phyloP scores from a whole-genome alignment of 2,113 vertebrate species.

The Apistogramma diplotaenia region DNA sequence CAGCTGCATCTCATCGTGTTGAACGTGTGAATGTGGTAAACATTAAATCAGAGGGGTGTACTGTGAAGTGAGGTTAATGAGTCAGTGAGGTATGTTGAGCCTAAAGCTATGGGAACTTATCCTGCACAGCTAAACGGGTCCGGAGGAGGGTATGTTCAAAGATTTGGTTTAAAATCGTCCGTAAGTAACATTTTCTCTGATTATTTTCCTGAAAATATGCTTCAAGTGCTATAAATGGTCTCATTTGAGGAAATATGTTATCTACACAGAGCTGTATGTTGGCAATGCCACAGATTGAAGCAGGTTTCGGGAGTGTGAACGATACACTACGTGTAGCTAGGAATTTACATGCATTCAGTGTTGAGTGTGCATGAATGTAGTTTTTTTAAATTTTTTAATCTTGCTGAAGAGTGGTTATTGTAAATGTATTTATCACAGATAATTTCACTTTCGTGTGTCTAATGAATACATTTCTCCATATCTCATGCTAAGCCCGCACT shows the following conservation, averaged over 20 bases:
- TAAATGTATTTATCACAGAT: background rate
- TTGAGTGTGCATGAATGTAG: background rate
- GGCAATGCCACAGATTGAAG: background rate
- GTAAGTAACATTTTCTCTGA: background rate
- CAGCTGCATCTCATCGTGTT: background rate
- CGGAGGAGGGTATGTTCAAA: background rate
- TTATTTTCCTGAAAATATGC: background rate
- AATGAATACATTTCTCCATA: background rate
- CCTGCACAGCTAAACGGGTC: background rate
- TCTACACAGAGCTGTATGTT: background rate
- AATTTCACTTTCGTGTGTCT: background rate
- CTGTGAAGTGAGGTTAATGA: background rate
- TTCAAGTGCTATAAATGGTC: background rate
- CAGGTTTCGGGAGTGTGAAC: background rate
- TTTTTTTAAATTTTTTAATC: fast-evolving
- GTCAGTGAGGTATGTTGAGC: background rate
- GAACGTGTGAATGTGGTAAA: background rate
- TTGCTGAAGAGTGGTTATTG: background rate
- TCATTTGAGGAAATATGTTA: background rate
- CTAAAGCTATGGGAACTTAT: background rate
- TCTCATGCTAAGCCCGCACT: background rate
- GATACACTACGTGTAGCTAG: background rate
- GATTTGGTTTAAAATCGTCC: background rate
- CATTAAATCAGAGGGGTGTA: background rate
- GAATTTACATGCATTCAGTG: background rate